Evolutionary conservation across 2,113 vertebrate species (phyloP).

Genomic region (Archilochus colubris): DNA sequence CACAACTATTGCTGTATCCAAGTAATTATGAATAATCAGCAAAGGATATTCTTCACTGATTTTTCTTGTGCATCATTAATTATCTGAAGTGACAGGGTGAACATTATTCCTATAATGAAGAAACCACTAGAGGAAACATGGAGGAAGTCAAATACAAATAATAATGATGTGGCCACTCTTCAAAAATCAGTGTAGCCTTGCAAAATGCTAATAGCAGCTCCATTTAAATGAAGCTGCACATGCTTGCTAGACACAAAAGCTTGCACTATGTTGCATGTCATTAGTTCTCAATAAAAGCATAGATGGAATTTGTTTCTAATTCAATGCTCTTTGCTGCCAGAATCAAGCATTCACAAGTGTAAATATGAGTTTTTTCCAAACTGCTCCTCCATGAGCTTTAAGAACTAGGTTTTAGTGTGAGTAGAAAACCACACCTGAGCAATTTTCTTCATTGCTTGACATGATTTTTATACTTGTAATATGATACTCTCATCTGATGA

Average conservation of each 20-base stretch:
- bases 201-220: neutral
- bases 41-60: slow-evolving; percentile 10
- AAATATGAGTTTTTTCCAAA: slow-evolving; percentile 4
- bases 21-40: slow-evolving; percentile 36
- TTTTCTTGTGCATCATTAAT: slow-evolving; percentile 32
- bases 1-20: neutral
- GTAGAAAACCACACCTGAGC: neutral
- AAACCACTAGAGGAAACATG: neutral
- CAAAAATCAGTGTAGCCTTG: slow-evolving; percentile 5
- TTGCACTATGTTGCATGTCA: neutral
- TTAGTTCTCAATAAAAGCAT: neutral
- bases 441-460: neutral
- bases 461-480: neutral
- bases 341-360: slow-evolving; percentile 4
- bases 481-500: neutral
- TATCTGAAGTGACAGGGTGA: slow-evolving; percentile 1
- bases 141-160: slow-evolving; percentile 19
- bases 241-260: neutral
- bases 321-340: slow-evolving; percentile 6
- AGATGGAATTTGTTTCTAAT: neutral
- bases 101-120: neutral
- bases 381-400: neutral
- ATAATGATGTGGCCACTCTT: neutral
- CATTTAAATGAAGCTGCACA: slow-evolving; percentile 6
- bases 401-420: neutral